Percentiles rank a stretch among this genome's conserved stretches.
Conservation (phyloP, 2,888 invertebrate genomes). For the Xestoiulus laeticollis region DNA sequence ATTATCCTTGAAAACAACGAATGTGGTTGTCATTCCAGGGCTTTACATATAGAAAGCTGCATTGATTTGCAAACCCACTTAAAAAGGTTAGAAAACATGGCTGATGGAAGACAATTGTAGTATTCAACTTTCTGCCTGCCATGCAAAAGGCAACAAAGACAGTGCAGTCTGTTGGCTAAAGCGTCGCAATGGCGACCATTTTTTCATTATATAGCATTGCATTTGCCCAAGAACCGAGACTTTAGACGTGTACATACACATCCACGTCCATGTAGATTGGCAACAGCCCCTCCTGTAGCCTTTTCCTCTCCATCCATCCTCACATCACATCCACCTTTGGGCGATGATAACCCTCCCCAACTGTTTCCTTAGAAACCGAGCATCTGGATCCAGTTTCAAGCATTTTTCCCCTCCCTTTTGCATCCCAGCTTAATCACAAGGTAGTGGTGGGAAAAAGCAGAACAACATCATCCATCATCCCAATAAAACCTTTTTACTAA, state of each 20-base stretch:
- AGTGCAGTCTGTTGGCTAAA: too few species aligned
- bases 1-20: too few species aligned
- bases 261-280: too few species aligned
- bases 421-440: constrained; percentile 4
- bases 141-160: neutral
- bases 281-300: neutral
- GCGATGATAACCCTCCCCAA: constrained; percentile 34
- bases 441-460: neutral
- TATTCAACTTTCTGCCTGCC: neutral
- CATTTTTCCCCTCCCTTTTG: neutral
- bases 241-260: neutral
- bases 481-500: constrained; percentile 37
- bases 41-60: too few species aligned
- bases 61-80: too few species aligned
- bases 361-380: constrained; percentile 23
- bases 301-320: constrained; percentile 16
- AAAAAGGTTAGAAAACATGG: too few species aligned
- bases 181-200: neutral
- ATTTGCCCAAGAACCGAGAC: neutral
- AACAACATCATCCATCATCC: constrained; percentile 15
- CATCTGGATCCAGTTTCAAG: constrained; percentile 28
- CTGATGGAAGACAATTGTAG: neutral
- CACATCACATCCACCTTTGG: constrained; percentile 11
- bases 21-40: too few species aligned
- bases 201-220: neutral